A percentile compares a stretch with the other conserved stretches of the same genome.
These are phyloP conservation scores for Rhabdomys dilectus DNA, from an alignment of 2,113 vertebrate genomes.

Conservation along the genomic window DNA sequence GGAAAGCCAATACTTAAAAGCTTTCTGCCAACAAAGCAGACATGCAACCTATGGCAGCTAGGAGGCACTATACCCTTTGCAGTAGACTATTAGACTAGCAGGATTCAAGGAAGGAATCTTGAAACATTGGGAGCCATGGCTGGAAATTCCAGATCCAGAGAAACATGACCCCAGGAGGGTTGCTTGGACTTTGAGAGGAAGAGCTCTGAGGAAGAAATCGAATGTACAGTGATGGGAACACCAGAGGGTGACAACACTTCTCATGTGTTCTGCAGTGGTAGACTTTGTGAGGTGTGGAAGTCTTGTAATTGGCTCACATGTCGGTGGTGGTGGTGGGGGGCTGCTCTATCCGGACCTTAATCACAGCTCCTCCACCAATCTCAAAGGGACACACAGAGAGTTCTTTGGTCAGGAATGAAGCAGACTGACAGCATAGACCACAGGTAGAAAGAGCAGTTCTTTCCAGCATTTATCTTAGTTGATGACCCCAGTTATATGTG, in stretches of 20 bases:
- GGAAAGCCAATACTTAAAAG: neutral
- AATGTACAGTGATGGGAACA: neutral
- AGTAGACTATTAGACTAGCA: neutral
- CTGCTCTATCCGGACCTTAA: neutral
- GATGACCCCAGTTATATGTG: neutral
- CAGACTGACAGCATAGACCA: neutral
- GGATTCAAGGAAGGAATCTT: neutral
- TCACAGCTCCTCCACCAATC: neutral
- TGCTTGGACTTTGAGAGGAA: neutral
- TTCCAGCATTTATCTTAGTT: neutral
- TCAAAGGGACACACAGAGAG: neutral
- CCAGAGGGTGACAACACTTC: too few relatives aligned
- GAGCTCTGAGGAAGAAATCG: neutral
- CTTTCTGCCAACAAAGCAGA: neutral
- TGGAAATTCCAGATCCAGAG: neutral
- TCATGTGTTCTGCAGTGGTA: rapidly evolving
- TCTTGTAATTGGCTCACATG: neutral
- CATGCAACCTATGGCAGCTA: neutral
- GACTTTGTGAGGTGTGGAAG: neutral
- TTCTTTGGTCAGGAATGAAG: neutral
- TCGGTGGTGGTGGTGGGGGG: rapidly evolving
- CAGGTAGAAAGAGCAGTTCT: neutral
- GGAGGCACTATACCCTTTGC: neutral
- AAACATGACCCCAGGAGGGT: neutral
- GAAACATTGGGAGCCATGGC: neutral